Evolutionary conservation across 2,888 invertebrate species (phyloP), one percentile per base, ranked within the genome.

Genomic region (Celastrina argiolus): DNA sequence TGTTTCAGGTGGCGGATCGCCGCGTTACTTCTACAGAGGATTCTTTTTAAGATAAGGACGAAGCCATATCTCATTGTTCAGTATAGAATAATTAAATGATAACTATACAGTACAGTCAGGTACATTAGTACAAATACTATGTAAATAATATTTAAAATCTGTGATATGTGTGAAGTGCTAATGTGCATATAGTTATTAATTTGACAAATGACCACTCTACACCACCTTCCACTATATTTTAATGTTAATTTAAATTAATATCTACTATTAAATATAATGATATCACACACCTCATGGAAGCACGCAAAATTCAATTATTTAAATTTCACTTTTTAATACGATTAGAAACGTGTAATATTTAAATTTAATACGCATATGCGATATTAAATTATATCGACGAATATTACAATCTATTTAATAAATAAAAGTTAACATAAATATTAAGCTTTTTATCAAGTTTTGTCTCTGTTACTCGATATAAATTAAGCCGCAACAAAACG

Each of bases 11-110:
- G 76, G 77, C 10, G 76, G 76, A 2, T 66, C 74, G 3, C 80
- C 81, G 18, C 75, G 81, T 69, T 83, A 77, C 73, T 79, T 76
- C 74, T 82, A 79, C 74, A 76, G 77, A 71, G 79, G 81, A 67
- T 82, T 77, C 68, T 82, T 76, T 69, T 63, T 77, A 69, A 72
- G 78, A 77, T 51, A 51, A 26, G 22, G 78, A 80, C 78, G 77
- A 70, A 66, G 51, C 39, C 39, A 16, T 58, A 18, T 28, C 16
- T 28, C 26, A 51, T 6, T 31, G 56, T 64, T 22, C 28, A 56
- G 42, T 59, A 66, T 58, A 18, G 31, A 66, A 59, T 42, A 67
- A 65, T 28, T n/a, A 56, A 63, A 61, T 61, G 18, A 61, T 61
- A 61, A 61, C 61, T 61, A 61, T 61, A 39, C 63, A 67, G 69